These are phyloP conservation scores for Sthenelais limicola DNA, from an alignment of 2,888 invertebrate genomes.

Conservation along the genomic window DNA sequence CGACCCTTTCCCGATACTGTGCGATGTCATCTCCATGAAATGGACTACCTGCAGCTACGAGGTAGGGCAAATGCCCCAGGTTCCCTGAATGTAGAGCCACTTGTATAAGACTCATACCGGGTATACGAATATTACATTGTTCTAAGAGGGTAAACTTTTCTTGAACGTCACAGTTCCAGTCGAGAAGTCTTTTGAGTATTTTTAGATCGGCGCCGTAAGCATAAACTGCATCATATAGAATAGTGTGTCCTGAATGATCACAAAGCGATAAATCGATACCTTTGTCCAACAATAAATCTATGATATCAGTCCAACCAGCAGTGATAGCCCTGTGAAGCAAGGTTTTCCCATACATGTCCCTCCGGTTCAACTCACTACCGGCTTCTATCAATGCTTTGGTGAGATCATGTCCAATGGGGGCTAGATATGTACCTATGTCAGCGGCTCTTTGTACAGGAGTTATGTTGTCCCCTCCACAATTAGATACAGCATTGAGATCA, in stretches of 20 bases:
- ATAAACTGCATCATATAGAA: slow-evolving; percentile 3
- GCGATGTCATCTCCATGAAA: neutral
- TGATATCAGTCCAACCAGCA: slow-evolving; percentile 14
- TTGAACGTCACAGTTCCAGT: slow-evolving; percentile 18
- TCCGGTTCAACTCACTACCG: slow-evolving; percentile 12
- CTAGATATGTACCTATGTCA: slow-evolving; percentile 17
- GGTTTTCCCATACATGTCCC: slow-evolving; percentile 29
- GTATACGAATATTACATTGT: slow-evolving; percentile 23
- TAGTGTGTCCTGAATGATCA: neutral
- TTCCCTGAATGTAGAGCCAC: slow-evolving; percentile 5
- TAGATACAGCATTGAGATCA: slow-evolving; percentile 12
- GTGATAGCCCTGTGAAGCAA: slow-evolving; percentile 2
- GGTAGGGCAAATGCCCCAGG: slow-evolving; percentile 12
- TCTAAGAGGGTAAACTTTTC: neutral
- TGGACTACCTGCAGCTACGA: slow-evolving; percentile 14
- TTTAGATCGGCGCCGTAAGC: neutral
- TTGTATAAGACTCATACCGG: neutral
- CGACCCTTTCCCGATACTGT: neutral
- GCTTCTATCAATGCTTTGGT: neutral
- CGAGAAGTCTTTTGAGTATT: slow-evolving; percentile 8
- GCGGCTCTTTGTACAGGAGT: slow-evolving; percentile 12
- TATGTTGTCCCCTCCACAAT: slow-evolving; percentile 19
- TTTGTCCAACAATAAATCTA: slow-evolving; percentile 5
- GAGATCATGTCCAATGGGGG: slow-evolving; percentile 8
- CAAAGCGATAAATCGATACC: neutral